Evolutionary conservation across 2,113 vertebrate species (phyloP), one percentile per base, ranked within the genome.

Genomic region (Gadus chalcogrammus): DNA sequence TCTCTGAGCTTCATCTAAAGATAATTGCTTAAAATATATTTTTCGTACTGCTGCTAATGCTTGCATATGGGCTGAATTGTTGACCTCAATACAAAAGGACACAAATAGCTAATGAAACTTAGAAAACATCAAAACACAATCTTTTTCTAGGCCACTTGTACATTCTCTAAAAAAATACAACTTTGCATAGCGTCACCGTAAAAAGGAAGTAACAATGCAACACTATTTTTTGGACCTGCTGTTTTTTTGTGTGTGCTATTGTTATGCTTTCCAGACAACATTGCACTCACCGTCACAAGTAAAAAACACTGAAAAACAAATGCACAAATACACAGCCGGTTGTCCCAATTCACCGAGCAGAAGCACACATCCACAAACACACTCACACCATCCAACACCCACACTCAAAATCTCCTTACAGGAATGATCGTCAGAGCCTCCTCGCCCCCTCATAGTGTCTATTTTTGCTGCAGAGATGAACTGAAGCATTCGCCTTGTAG

Each of bases 391-490:
- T 16, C 24, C 16, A 27, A 62, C 65, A 71, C 65, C 62, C 67
- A 70, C n/a, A 74, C 53, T 65, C 7, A 68, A 58, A 59, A 76
- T 59, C 72, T 63, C 61, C 79, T 80, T 82, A 71, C 35, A 24
- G 68, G 69, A 82, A 82, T 78, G 83, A 77, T 85, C 74, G 72
- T 74, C 75, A 78, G 79, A 71, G 63, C 83, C 80, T 75, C 80
- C 81, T 83, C 80, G 75, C 79, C 65, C 69, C 74, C 79, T 79
- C 74, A 52, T 73, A 82, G 74, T 76, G 77, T 48, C 84, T 76
- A 84, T 82, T 76, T 71, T 81, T 67, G 58, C 35, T 84, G 67
- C 28, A 18, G 70, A 74, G 58, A 20, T 73, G 66, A 56, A 48
- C 56, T 28, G 27, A 74, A 27, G 59, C 75, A 17, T 77, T 82